phyloP scores from a whole-genome alignment of 2,113 vertebrate genomes.

The Ptychochromis oligacanthus region DNA sequence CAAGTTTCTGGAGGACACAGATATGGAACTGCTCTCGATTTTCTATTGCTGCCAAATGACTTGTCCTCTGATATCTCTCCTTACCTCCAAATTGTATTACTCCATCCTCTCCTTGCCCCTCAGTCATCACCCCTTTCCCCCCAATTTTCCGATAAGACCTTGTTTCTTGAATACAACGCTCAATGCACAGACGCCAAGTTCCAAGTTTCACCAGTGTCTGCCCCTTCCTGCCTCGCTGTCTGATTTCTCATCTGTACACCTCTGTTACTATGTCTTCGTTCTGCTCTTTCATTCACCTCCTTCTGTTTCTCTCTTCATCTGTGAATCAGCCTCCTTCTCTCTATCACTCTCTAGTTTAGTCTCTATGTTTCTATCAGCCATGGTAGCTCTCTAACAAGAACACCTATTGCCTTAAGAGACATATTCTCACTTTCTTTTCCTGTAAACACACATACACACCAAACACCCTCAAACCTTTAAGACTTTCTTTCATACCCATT shows the following conservation, averaged over 20 bases:
- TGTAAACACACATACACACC: constrained; percentile 11
- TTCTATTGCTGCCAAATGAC: constrained; percentile 65
- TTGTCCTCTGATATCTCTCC: constrained; percentile 55
- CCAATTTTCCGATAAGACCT: constrained; percentile 63
- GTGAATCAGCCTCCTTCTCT: constrained; percentile 37
- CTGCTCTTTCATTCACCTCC: constrained; percentile 18
- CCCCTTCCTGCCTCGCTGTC: constrained; percentile 31
- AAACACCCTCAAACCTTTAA: constrained; percentile 27
- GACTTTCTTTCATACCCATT: constrained; percentile 25
- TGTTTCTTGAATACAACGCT: constrained; percentile 56
- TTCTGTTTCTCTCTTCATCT: constrained; percentile 32
- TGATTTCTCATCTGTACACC: constrained; percentile 41
- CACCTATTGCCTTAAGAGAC: constrained; percentile 53
- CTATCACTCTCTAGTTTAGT: constrained; percentile 58
- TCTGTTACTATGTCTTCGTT: constrained; percentile 34
- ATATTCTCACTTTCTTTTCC: constrained; percentile 29
- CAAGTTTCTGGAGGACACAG: constrained; percentile 50
- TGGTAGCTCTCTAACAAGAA: constrained; percentile 44
- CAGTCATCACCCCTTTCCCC: constrained; percentile 36
- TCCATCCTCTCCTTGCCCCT: constrained; percentile 43
- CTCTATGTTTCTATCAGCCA: constrained; percentile 61
- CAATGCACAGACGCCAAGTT: constrained; percentile 24
- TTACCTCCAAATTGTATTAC: constrained; percentile 60
- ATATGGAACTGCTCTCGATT: constrained; percentile 54
- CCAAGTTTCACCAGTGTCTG: constrained; percentile 20